Evolutionary conservation across 1,140 invertebrate genomes (phyloP), one percentile per base, ranked within the genome.

Genomic region (Leptinotarsa defecta): DNA sequence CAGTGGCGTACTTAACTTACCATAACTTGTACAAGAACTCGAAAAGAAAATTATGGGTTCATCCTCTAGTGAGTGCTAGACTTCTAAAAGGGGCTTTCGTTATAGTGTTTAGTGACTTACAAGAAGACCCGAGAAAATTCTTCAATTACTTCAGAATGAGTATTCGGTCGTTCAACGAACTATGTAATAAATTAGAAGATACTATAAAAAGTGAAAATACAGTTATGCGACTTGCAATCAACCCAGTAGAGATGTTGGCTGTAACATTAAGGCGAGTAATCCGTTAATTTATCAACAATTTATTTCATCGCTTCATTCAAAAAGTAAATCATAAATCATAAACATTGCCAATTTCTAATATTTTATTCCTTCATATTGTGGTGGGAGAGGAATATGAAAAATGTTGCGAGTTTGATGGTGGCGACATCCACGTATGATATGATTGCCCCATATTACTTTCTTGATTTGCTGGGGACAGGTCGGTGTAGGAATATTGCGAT

Each of bases 1-100:
- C 64, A 67, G 64, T 67, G 64, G 64, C 64, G 34, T 67, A 67
- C 34, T 67, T 67, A 67, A 67, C 64, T 19, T 67, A 67, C 13
- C 64, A 67, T 67, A 67, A 43, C 64, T 67, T 67, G 64, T 67
- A 43, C 64, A 67, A 67, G 64, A 67, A 67, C 27, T 34, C 6
- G 27, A 17, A 57, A 17, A 57, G 52, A n/a, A 15, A 57, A 57
- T 17, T 57, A 27, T 69, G 68, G 68, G 70, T 71, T 24, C 70
- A 71, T 22, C 70, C 70, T 61, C 24, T 71, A 15, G 19, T 71
- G 52, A 19, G 52, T 52, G 24, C 13, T 48, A 71, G 70, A 71
- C 52, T 52, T 22, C 48, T 71, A 48, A 48, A 27, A 71, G 70
- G 70, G 24, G 48, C 70, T 22, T 71, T 71, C 70, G 49, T 24